Percentiles rank a stretch among this genome's conserved stretches.
These are phyloP conservation scores for Synanthedon andrenaeformis DNA, from an alignment of 2,888 invertebrate genomes.

Conservation along the genomic window DNA sequence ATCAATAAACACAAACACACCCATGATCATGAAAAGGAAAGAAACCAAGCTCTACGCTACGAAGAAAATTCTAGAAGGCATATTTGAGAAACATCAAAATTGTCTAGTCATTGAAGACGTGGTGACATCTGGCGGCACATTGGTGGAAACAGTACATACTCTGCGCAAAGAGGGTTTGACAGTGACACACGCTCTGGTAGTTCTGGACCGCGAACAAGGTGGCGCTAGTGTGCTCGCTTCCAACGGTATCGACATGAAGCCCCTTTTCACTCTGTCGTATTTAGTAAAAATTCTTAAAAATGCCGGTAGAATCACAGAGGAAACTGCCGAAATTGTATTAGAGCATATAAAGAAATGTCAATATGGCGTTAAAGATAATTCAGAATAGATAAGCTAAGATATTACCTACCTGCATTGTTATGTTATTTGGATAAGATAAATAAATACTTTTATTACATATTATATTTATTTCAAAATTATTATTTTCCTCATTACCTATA, in stretches of 20 bases:
- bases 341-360: constrained; percentile 53
- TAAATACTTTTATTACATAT: constrained; percentile 47
- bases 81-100: constrained; percentile 72
- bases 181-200: constrained; percentile 85
- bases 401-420: no score
- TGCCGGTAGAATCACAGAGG: constrained; percentile 71
- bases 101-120: constrained; percentile 96
- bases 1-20: constrained; percentile 75
- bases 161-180: constrained; percentile 72
- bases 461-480: constrained; percentile 52
- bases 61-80: constrained; percentile 93
- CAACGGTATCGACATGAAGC: constrained; percentile 77
- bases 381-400: not conserved
- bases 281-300: constrained; percentile 74
- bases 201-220: constrained; percentile 95
- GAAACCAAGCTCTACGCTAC: constrained; percentile 96
- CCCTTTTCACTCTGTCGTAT: constrained; percentile 75
- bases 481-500: constrained; percentile 25
- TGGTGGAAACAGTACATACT: constrained; percentile 87
- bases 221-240: constrained; percentile 79
- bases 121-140: constrained; percentile 91
- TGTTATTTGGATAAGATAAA: no score
- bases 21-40: constrained; percentile 93
- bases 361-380: constrained; percentile 21
- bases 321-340: constrained; percentile 45